These are phyloP conservation scores for Alectura lathami DNA, from an alignment of 2,113 vertebrate species.

Conservation along the genomic window DNA sequence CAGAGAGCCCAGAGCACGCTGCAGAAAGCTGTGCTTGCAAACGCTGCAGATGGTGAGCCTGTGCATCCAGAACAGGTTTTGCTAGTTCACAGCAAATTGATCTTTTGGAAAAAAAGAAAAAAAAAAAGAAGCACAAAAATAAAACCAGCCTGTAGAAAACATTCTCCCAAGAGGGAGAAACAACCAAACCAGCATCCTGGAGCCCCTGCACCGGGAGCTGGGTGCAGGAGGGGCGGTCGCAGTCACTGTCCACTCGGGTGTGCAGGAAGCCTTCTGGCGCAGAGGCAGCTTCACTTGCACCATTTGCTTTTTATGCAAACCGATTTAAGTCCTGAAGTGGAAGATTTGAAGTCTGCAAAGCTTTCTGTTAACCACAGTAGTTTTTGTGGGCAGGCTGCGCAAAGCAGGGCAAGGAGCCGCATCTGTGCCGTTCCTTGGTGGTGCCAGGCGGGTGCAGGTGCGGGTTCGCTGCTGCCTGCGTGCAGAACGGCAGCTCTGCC, in stretches of 20 bases:
- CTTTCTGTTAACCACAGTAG: accelerated
- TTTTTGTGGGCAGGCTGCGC: background rate
- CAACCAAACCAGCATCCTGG: background rate
- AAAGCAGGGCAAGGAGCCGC: accelerated
- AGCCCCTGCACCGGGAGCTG: background rate
- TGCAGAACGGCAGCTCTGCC: background rate
- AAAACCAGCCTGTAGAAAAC: background rate
- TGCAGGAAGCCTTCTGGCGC: background rate
- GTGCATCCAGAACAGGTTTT: conserved; percentile 39
- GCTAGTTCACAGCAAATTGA: background rate
- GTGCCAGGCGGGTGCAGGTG: accelerated
- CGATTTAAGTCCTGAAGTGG: accelerated
- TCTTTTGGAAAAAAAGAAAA: background rate
- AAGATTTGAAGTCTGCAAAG: background rate
- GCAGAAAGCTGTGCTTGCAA: background rate
- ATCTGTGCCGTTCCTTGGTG: accelerated
- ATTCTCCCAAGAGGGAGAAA: background rate
- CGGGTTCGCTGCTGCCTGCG: accelerated
- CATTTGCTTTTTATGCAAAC: background rate
- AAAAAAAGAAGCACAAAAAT: background rate
- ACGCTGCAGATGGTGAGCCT: background rate
- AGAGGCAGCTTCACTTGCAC: background rate
- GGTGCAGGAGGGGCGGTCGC: background rate
- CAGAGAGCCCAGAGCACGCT: background rate
- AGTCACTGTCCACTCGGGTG: background rate